These are phyloP conservation scores for Alcedo quadribrachys DNA, from an alignment of 2,797 vertebrate genomes.

Conservation along the genomic window DNA sequence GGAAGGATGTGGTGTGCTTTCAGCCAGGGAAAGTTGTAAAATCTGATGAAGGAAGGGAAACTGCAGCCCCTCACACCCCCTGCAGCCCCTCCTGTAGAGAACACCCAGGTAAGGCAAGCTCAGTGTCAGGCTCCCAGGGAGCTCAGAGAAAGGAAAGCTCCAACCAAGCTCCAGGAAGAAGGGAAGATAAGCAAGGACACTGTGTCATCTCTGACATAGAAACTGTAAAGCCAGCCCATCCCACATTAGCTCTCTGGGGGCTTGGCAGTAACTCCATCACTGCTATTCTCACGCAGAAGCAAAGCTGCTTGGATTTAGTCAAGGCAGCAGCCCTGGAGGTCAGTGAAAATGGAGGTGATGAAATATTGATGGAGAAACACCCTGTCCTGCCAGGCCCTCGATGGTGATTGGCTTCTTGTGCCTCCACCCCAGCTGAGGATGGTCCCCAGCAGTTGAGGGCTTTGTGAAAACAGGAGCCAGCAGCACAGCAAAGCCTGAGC, in stretches of 20 bases:
- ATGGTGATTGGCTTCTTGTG: accelerated
- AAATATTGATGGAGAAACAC: neutral
- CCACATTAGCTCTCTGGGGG: accelerated
- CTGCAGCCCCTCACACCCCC: neutral
- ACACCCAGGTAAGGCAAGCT: neutral
- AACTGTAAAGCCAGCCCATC: neutral
- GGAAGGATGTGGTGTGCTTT: neutral
- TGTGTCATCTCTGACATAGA: neutral
- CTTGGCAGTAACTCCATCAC: neutral
- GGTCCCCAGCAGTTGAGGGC: accelerated
- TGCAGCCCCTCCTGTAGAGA: accelerated
- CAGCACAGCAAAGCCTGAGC: neutral
- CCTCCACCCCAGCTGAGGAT: accelerated
- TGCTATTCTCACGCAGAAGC: neutral
- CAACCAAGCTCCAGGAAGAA: neutral
- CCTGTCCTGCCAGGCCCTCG: neutral
- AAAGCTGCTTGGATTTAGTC: accelerated
- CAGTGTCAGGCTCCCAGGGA: neutral
- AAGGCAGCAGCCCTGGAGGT: neutral
- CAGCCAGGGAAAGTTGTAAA: neutral
- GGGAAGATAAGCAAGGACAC: neutral
- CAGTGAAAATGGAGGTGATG: accelerated
- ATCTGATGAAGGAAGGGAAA: neutral
- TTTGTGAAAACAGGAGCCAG: accelerated
- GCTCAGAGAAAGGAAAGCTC: neutral